phyloP scores from a whole-genome alignment of 1,140 invertebrate genomes.

The Diabrotica undecimpunctata region DNA sequence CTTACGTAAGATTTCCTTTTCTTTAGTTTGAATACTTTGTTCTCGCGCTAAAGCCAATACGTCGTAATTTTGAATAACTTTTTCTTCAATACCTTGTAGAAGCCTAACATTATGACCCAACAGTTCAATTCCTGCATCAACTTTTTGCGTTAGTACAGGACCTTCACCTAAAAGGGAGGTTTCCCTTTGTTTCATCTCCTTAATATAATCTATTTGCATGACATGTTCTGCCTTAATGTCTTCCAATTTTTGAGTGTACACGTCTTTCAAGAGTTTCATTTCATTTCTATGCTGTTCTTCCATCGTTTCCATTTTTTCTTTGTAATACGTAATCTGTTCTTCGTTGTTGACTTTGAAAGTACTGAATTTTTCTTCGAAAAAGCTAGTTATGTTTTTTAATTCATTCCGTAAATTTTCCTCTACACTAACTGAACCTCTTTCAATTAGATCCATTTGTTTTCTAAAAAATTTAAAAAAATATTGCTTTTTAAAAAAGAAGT shows the following conservation, averaged over 20 bases:
- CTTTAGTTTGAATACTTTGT: conserved; percentile 42
- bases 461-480: conserved; percentile 31
- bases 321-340: conserved; percentile 44
- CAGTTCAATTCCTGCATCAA: conserved; percentile 46
- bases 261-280: conserved; percentile 44
- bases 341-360: conserved; percentile 37
- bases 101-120: conserved; percentile 42
- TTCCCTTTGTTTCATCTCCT: conserved; percentile 48
- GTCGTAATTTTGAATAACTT: conserved; percentile 42
- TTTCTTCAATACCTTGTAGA: conserved; percentile 38
- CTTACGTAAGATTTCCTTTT: conserved; percentile 45
- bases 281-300: conserved; percentile 47
- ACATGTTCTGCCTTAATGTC: conserved; percentile 45
- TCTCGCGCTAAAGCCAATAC: conserved; percentile 45
- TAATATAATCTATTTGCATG: conserved; percentile 47
- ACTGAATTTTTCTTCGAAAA: conserved; percentile 45
- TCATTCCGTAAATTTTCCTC: conserved; percentile 49
- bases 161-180: conserved; percentile 45
- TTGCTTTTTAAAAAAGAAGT: neutral
- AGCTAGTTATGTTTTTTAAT: conserved; percentile 39
- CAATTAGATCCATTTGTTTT: conserved; percentile 50
- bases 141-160: conserved; percentile 46
- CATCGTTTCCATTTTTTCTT: conserved; percentile 44
- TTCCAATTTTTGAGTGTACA: conserved; percentile 45
- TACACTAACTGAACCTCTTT: conserved; percentile 46